phyloP scores from a whole-genome alignment of 2,888 invertebrate species.

The Perizoma affinitatum region DNA sequence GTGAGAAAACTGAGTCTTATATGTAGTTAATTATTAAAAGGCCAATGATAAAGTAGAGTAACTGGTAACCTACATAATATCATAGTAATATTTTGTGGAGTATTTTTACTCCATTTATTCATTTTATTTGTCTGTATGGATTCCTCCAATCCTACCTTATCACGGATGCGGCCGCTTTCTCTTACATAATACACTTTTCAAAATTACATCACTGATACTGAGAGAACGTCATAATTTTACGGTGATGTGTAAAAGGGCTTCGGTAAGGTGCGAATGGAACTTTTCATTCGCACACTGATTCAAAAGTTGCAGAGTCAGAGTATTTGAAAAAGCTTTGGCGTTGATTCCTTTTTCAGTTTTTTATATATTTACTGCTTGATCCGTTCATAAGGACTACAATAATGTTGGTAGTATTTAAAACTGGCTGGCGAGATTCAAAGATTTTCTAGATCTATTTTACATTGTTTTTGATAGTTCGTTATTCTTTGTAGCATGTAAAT shows the following conservation, averaged over 20 bases:
- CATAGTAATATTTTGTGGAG: neutral
- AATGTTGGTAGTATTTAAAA: neutral
- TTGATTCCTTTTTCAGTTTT: neutral
- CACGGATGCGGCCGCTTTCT: conserved; percentile 47
- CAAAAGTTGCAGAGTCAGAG: neutral
- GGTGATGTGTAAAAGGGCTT: conserved; percentile 24
- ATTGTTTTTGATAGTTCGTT: too few species aligned
- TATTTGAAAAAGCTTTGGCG: neutral
- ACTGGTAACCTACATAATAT: too few species aligned
- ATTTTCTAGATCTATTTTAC: too few species aligned
- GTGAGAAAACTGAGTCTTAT: too few species aligned
- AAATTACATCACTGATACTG: conserved; percentile 44
- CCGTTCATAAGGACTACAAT: neutral
- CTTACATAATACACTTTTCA: conserved; percentile 50
- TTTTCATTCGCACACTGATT: conserved; percentile 5
- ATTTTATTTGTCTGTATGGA: neutral
- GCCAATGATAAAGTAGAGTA: too few species aligned
- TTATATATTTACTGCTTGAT: neutral
- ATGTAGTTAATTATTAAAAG: too few species aligned
- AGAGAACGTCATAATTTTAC: conserved; percentile 43
- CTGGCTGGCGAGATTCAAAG: neutral
- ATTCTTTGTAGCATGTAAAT: conserved; percentile 45
- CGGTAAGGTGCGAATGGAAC: conserved; percentile 18
- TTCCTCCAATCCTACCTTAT: conserved; percentile 24
- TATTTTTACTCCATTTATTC: neutral